These are phyloP conservation scores for Chrysaora quinquecirrha DNA, from an alignment of 30 jellyfish, hydroid and myxozoan genomes.

Conservation along the genomic window DNA sequence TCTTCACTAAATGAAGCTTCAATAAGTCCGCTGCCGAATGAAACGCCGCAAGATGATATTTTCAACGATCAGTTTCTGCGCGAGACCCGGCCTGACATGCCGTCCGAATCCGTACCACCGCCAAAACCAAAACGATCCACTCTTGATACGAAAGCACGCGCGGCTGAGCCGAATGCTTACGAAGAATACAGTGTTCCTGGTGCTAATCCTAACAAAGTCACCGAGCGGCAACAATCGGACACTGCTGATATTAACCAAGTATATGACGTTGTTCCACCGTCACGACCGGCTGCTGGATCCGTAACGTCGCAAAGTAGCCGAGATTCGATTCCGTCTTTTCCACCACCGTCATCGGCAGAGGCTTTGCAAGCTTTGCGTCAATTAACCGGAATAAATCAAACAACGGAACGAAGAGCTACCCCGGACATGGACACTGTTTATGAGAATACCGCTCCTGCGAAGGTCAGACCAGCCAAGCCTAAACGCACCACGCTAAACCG, in stretches of 20 bases:
- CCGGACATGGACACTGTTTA: background rate
- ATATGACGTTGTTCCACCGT: slow-evolving; percentile 82
- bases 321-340: slow-evolving; percentile 64
- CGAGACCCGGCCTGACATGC: slow-evolving; percentile 27
- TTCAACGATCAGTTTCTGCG: slow-evolving; percentile 55
- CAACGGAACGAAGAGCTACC: background rate
- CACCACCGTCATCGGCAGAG: slow-evolving; percentile 79
- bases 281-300: slow-evolving; percentile 63
- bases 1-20: slow-evolving; percentile 3
- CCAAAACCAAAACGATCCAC: background rate
- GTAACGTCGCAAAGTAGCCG: slow-evolving; percentile 30
- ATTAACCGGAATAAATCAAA: background rate
- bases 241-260: background rate
- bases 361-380: slow-evolving; percentile 50
- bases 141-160: background rate
- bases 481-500: too few species aligned
- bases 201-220: background rate
- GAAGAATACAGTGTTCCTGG: slow-evolving; percentile 15
- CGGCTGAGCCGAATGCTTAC: slow-evolving; percentile 27
- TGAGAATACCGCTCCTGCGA: background rate
- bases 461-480: background rate
- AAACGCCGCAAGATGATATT: slow-evolving; percentile 34
- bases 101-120: slow-evolving; percentile 4
- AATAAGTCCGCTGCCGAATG: slow-evolving; percentile 50
- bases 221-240: background rate